These are phyloP conservation scores for Trachelus stipa DNA, from an alignment of 2,888 invertebrate species.

Conservation along the genomic window DNA sequence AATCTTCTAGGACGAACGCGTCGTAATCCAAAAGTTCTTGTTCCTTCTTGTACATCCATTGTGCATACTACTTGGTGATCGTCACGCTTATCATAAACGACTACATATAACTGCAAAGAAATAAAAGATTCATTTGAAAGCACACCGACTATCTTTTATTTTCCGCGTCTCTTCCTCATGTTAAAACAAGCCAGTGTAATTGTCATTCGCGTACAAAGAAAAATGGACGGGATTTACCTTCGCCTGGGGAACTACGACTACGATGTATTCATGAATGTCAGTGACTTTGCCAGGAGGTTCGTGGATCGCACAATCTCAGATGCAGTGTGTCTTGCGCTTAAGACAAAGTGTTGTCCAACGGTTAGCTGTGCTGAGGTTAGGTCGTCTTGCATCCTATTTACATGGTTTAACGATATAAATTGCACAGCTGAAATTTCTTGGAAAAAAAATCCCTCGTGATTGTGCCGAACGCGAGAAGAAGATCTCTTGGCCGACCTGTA, in stretches of 20 bases:
- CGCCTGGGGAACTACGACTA: background rate
- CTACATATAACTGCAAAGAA: slow-evolving; percentile 1
- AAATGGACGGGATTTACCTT: background rate
- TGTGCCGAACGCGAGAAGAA: background rate
- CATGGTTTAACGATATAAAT: background rate
- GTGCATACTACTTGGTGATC: background rate
- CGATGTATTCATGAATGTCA: slow-evolving; percentile 1
- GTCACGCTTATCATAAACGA: slow-evolving; percentile 2
- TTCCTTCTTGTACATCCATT: slow-evolving; percentile 6
- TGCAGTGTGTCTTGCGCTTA: background rate
- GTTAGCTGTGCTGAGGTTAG: background rate
- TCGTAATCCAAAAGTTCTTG: background rate
- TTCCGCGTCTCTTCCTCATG: background rate
- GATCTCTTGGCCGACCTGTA: slow-evolving; percentile 37
- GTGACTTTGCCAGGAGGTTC: slow-evolving; percentile 9
- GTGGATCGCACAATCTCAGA: slow-evolving; percentile 10
- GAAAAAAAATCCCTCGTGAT: background rate
- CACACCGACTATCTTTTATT: background rate
- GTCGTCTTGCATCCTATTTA: background rate
- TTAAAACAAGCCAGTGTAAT: background rate
- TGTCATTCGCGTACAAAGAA: background rate
- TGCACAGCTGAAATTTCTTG: background rate
- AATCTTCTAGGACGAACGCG: background rate
- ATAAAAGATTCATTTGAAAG: background rate
- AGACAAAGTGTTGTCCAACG: background rate